Conservation (phyloP, 2,888 invertebrate genomes). For the Rotaria magnacalcarata region DNA sequence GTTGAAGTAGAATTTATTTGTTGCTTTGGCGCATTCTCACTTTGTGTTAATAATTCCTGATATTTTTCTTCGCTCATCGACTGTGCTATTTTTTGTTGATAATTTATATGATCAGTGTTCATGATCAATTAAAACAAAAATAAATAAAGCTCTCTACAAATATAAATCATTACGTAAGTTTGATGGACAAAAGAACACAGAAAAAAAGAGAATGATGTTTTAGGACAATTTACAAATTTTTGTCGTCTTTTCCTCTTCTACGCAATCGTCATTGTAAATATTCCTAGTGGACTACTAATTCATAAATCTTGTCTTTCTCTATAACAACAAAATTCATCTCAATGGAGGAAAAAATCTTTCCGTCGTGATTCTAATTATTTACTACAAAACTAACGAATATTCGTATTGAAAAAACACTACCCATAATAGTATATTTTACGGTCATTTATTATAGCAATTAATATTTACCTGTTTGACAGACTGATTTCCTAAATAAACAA, state of each 20-base stretch:
- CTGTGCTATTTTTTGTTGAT: slow-evolving; percentile 10
- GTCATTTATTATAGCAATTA: neutral
- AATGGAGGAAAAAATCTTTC: neutral
- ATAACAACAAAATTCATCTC: neutral
- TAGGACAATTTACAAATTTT: neutral
- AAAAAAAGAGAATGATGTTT: neutral
- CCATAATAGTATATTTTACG: neutral
- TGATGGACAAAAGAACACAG: neutral
- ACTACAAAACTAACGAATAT: neutral
- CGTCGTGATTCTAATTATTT: neutral
- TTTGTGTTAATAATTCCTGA: neutral
- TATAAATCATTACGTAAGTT: neutral
- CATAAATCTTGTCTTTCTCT: neutral
- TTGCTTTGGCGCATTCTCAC: slow-evolving; percentile 8
- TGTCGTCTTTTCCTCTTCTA: neutral
- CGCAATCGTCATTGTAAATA: neutral
- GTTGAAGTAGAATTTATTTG: neutral
- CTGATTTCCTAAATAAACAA: neutral
- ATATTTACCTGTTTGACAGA: neutral
- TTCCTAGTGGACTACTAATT: neutral
- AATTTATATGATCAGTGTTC: slow-evolving; percentile 20
- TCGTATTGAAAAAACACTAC: neutral
- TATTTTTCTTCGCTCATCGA: neutral
- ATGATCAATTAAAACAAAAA: neutral
- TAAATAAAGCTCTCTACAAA: neutral